Evolutionary conservation across 1,140 invertebrate species (phyloP).

Genomic region (Potamilus streckersoni): DNA sequence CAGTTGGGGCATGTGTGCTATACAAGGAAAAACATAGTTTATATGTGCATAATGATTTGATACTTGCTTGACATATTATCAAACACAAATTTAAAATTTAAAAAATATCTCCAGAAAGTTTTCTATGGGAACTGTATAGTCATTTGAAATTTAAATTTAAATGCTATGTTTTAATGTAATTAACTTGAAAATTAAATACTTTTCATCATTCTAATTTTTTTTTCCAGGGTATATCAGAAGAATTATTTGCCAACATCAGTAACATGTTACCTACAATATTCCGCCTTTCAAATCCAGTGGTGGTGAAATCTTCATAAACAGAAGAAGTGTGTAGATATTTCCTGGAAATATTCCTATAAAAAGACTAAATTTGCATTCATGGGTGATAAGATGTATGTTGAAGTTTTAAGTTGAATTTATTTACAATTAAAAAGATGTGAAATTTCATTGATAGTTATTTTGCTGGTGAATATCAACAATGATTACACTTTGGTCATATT

Average conservation of each 20-base stretch:
- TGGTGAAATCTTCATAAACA: conserved; percentile 36
- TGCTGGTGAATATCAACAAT: too few species aligned
- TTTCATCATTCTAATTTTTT: conserved; percentile 39
- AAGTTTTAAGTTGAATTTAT: too few species aligned
- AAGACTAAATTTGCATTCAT: too few species aligned
- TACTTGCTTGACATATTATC: not conserved
- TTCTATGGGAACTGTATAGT: not conserved
- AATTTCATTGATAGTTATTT: too few species aligned
- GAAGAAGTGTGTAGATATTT: not conserved
- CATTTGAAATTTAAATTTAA: not conserved
- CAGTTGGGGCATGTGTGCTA: too few species aligned
- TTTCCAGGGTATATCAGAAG: conserved; percentile 85
- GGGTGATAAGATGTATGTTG: too few species aligned
- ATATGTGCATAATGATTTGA: too few species aligned
- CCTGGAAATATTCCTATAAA: too few species aligned
- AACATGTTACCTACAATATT: conserved; percentile 91
- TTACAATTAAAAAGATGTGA: too few species aligned
- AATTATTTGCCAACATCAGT: conserved; percentile 85
- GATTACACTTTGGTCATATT: too few species aligned
- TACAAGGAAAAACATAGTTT: too few species aligned
- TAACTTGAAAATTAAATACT: not conserved
- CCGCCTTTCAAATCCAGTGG: conserved; percentile 84
- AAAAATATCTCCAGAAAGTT: not conserved
- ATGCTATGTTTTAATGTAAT: not conserved
- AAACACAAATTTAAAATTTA: not conserved